Evolutionary conservation across 2,113 vertebrate species (phyloP).

Genomic region (Megaceryle maxima): DNA sequence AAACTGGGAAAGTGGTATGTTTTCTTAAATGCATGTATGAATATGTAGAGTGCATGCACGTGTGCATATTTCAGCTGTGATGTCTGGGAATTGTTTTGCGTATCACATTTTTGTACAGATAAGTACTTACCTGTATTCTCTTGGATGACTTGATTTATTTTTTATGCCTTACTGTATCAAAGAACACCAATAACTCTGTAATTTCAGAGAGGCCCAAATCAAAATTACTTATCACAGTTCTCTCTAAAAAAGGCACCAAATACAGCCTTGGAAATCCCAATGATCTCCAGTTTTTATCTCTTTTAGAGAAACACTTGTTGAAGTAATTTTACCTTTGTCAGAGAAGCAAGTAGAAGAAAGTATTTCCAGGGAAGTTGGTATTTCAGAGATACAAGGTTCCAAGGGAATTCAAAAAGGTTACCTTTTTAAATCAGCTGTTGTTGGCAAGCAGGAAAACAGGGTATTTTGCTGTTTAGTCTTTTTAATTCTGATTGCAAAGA

Average conservation of each 20-base stretch:
- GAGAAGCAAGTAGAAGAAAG: background rate
- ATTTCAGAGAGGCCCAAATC: background rate
- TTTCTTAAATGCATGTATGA: background rate
- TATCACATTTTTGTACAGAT: background rate
- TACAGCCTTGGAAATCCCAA: background rate
- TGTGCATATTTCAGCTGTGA: background rate
- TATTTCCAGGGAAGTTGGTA: background rate
- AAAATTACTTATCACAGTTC: constrained; percentile 6
- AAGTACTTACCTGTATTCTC: background rate
- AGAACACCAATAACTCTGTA: background rate
- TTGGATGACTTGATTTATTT: background rate
- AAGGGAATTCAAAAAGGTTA: background rate
- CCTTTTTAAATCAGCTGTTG: background rate
- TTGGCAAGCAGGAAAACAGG: background rate
- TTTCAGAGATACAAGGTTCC: background rate
- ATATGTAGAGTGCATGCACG: background rate
- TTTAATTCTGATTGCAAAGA: background rate
- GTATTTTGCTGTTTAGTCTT: background rate
- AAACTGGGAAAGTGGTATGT: background rate
- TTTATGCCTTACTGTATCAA: background rate
- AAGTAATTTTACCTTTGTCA: constrained; percentile 8
- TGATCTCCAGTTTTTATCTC: constrained; percentile 17
- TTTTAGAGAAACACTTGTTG: background rate
- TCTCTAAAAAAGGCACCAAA: background rate
- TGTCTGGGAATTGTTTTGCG: background rate